phyloP scores from a whole-genome alignment of 1,140 invertebrate species.

The Aporrectodea caliginosa region DNA sequence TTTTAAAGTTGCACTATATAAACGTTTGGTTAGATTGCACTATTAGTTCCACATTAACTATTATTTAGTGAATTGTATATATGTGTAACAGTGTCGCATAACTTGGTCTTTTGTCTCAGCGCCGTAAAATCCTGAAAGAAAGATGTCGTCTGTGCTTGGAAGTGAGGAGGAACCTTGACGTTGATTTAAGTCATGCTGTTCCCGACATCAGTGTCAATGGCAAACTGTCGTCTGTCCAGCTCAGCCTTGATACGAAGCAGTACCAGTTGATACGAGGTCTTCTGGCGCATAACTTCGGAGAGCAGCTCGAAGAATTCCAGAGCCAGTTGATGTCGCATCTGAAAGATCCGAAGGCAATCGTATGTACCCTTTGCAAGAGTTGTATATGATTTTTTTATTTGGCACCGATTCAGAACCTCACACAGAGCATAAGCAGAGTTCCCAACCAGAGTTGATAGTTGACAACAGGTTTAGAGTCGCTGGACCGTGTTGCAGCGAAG shows the following conservation, averaged over 20 bases:
- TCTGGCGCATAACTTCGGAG: constrained; percentile 85
- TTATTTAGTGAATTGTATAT: too few relatives aligned
- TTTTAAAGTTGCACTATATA: too few relatives aligned
- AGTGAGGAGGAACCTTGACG: constrained; percentile 78
- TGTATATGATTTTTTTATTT: too few relatives aligned
- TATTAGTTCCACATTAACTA: too few relatives aligned
- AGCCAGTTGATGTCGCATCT: constrained; percentile 48
- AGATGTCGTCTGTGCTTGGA: constrained; percentile 75
- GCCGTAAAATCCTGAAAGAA: constrained; percentile 64
- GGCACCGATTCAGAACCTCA: too few relatives aligned
- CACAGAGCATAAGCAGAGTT: too few relatives aligned
- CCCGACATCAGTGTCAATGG: constrained; percentile 83
- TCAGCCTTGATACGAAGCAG: constrained; percentile 75
- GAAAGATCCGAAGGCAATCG: constrained; percentile 50
- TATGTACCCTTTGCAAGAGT: constrained; percentile 22
- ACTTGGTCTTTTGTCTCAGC: constrained; percentile 35
- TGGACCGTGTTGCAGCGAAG: too few relatives aligned
- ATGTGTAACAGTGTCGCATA: too few relatives aligned
- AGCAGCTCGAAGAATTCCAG: constrained; percentile 69
- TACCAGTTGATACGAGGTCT: constrained; percentile 85
- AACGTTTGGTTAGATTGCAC: too few relatives aligned
- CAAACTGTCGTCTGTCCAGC: constrained; percentile 77
- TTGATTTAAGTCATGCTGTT: constrained; percentile 66
- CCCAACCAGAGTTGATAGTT: too few relatives aligned
- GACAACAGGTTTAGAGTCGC: too few relatives aligned